Base-by-base conservation (phyloP, 1,140 invertebrate genomes). In the Helicoverpa zea region DNA sequence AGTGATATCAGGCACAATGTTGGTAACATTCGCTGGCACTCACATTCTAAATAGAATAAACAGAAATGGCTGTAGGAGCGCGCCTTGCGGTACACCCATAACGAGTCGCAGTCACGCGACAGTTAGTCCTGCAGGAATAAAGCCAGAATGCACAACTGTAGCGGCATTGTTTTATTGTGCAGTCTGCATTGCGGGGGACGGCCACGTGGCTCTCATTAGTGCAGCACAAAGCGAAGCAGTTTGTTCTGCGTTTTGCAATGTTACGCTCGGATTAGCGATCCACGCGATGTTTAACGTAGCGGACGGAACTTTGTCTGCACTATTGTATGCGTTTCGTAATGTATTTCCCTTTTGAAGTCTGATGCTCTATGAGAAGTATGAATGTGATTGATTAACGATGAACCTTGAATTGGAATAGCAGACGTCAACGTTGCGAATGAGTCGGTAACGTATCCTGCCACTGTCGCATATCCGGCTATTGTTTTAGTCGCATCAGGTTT, bases 161-260 rank as follows among this genome's bases (percentile, higher is more conserved):
- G 84, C 78, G 84, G 86, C 84, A 93, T 94, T 94, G 92, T 94
- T 92, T 94, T 94, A 93, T 94, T 93, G 92, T 94, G 92, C 90
- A 91, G 89, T 86, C 93, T 95, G 93, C 93, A 95, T 86, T 95
- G 92, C 92, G 90, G 94, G 94, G 91, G 92, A 90, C 87, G 82
- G 92, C 91, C 94, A 95, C 94, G 94, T 95, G 94, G 91, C 94
- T 88, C 91, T 94, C 91, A 94, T 94, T 95, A 94, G 91, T 89
- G 87, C 88, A 88, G 89, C 84, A 94, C 92, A 94, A 94, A 94
- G 93, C 90, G 87, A 87, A 89, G 87, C 90, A 92, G 92, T 94
- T 93, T 93, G 88, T 91, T 89, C 92, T 93, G 89, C 87, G 91
- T 93, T 94, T 91, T 93, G 91, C 92, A 91, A 90, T 90, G 90